Evolutionary conservation across 1,140 invertebrate species (phyloP), one percentile per base, ranked within the genome.

Genomic region (Aphaenogaster ashmeadi): DNA sequence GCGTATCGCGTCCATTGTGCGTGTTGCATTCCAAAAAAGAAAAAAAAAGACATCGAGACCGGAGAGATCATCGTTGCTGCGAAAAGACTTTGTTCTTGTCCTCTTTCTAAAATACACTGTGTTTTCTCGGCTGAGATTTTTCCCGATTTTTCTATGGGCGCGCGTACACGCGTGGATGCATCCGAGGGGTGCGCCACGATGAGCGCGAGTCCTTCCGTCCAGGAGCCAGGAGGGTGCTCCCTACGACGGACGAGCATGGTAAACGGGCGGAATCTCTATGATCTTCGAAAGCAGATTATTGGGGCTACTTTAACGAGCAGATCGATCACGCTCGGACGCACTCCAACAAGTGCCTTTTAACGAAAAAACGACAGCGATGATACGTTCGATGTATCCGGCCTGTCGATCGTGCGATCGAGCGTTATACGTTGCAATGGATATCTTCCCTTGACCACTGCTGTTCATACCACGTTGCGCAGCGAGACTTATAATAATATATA

Each of bases 271-370:
- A 52, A 87, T 86, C 69, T 87, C 88, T 91, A 90, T 91, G 93
- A 94, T 95, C 91, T 91, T 91, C 84, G 87, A 94, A 95, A 95
- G 94, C 93, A 94, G 95, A 95, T 95, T 95, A 95, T 90, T 86
- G 84, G 74, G 89, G 87, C 89, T 92, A 93, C 88, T 94, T 92
- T 90, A 92, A 92, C 91, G 90, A 92, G 91, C 91, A 93, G 94
- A 95, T 94, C 90, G 93, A 92, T 93, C 90, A 94, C 92, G 95
- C 93, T 92, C 93, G 94, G 93, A 92, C 92, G 94, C 91, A 94
- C 87, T 91, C 88, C 91, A 94, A 95, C 94, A 95, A 95, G 93
- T 94, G 94, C 90, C 94, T 94, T 93, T 94, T 94, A 93, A 93
- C 93, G 90, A 91, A 93, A 84, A 84, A 92, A 91, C 89, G 89